phyloP scores from a whole-genome alignment of 2,113 vertebrate species.

The Actenoides lindsayi region DNA sequence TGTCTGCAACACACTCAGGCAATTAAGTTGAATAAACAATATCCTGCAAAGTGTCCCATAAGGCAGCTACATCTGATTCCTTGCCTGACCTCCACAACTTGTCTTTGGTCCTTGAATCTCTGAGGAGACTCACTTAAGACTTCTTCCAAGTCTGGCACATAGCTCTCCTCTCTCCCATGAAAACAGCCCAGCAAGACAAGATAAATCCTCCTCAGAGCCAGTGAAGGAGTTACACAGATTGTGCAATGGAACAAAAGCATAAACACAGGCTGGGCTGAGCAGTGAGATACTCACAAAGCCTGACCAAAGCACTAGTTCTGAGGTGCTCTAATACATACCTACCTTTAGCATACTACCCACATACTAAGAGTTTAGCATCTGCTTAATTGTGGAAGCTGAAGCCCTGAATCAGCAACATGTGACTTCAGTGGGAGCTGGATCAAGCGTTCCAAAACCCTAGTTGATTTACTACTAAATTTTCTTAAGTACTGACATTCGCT shows the following conservation, averaged over 20 bases:
- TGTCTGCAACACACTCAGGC: conserved; percentile 17
- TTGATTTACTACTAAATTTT: conserved; percentile 17
- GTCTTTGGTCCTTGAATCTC: not conserved
- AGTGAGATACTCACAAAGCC: not conserved
- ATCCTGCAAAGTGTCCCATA: conserved; percentile 28
- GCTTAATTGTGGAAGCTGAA: conserved; percentile 13
- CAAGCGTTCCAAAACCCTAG: conserved; percentile 32
- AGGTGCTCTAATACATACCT: not conserved
- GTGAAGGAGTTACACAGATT: not conserved
- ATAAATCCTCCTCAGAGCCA: not conserved
- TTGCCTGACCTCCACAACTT: conserved; percentile 4
- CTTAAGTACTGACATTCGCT: not conserved
- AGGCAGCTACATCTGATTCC: conserved; percentile 2
- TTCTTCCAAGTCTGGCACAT: not conserved
- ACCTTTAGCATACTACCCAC: not conserved
- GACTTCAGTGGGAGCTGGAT: conserved; percentile 42
- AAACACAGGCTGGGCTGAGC: not conserved
- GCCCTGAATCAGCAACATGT: conserved; percentile 42
- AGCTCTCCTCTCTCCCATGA: not conserved
- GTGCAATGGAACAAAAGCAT: not conserved
- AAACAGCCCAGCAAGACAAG: not conserved
- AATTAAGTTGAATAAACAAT: conserved; percentile 60
- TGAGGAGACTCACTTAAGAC: not conserved
- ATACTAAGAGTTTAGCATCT: not conserved
- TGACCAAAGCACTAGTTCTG: not conserved